Percentiles rank a stretch among this genome's conserved stretches.
Conservation (phyloP, 2,888 invertebrate species). For the Polyploca ridens region DNA sequence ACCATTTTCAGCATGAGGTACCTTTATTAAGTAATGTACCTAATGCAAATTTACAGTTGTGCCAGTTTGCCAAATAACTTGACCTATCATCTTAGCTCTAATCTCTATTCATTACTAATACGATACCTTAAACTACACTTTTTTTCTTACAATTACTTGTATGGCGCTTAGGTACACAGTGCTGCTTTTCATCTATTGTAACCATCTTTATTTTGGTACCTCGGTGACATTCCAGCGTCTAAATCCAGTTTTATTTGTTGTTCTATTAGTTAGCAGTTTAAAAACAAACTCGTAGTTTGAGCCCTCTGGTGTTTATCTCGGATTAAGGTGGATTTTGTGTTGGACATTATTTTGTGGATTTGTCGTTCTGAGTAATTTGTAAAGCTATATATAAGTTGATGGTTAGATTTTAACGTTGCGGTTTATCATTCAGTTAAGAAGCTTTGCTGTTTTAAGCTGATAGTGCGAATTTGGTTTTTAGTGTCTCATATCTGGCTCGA, state of each 20-base stretch:
- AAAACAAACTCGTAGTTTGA: background rate
- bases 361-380: background rate
- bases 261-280: background rate
- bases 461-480: no score
- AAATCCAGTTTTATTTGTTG: slow-evolving; percentile 6
- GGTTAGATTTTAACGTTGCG: background rate
- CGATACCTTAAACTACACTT: no score
- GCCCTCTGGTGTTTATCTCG: background rate
- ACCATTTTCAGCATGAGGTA: no score
- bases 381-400: background rate
- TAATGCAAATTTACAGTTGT: no score
- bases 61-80: no score
- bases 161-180: background rate
- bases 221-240: slow-evolving; percentile 1
- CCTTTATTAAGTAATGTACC: no score
- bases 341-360: background rate
- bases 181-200: background rate
- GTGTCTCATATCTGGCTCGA: no score
- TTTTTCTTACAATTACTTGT: background rate
- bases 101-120: no score
- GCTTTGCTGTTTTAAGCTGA: no score
- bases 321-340: background rate
- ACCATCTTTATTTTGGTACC: background rate
- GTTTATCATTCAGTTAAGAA: background rate
- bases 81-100: no score